A percentile compares a stretch with the other conserved stretches of the same genome.
These are phyloP conservation scores for Galendromus occidentalis DNA, from an alignment of 1,140 invertebrate species.

Conservation along the genomic window DNA sequence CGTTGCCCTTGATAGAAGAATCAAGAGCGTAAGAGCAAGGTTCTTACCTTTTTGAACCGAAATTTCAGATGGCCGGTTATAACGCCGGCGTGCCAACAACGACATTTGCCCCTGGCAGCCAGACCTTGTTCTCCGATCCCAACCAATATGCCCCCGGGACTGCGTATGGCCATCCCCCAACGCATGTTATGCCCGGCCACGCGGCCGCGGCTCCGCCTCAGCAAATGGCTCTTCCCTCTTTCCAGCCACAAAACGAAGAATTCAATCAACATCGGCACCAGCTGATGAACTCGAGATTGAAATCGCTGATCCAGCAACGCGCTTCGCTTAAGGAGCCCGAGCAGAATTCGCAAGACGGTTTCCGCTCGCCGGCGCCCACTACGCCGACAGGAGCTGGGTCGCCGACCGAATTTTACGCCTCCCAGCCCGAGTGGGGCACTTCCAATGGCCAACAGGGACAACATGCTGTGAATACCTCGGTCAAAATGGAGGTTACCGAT, in stretches of 20 bases:
- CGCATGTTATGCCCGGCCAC: slow-evolving; percentile 11
- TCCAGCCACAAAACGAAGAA: slow-evolving; percentile 6
- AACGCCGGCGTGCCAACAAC: neutral
- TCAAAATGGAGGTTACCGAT: slow-evolving; percentile 4
- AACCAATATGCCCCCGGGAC: slow-evolving; percentile 12
- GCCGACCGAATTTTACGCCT: neutral
- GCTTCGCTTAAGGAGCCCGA: slow-evolving; percentile 20
- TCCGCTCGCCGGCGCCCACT: slow-evolving; percentile 9
- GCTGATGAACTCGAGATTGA: slow-evolving; percentile 21
- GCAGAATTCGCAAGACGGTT: slow-evolving; percentile 14
- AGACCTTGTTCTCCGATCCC: slow-evolving; percentile 1
- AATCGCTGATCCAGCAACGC: slow-evolving; percentile 21
- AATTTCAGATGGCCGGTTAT: slow-evolving; percentile 1
- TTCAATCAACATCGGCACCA: slow-evolving; percentile 19
- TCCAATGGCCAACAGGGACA: neutral
- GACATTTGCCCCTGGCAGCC: slow-evolving; percentile 7
- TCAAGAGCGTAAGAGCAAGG: too few species aligned
- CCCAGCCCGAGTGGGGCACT: slow-evolving; percentile 7
- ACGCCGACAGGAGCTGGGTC: neutral
- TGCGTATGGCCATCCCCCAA: slow-evolving; percentile 15
- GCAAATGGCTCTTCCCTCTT: neutral
- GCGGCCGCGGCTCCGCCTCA: neutral
- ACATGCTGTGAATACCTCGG: neutral
- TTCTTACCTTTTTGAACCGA: too few species aligned
- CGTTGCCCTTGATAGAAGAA: too few species aligned